Evolutionary conservation across 2,797 vertebrate genomes (phyloP), one percentile per base, ranked within the genome.

Genomic region (Holocentrus rufus): DNA sequence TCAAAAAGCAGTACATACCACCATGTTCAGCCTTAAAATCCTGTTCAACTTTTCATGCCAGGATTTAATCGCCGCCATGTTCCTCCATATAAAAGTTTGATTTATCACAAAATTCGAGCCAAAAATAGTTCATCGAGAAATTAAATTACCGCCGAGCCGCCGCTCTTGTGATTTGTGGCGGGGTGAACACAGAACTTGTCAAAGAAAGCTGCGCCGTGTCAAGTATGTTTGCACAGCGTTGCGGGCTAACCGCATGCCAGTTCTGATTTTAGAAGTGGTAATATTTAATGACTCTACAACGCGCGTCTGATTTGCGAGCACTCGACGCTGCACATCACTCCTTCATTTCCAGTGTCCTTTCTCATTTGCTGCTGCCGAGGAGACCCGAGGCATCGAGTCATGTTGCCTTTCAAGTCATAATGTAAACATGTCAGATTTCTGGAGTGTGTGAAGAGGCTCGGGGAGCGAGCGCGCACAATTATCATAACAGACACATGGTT

Each of bases 261-360:
- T 89, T 82, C 89, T 86, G 84, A 90, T 91, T 92, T 90, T 88
- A 88, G 85, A 90, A 84, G 86, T 80, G 88, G 88, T 88, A 82
- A 84, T 79, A 81, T 89, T 89, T 88, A 81, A 90, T 81, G 85
- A 82, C 84, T 87, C 76, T 46, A 56, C 82, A 76, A 70, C 87
- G 74, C 72, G 53, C 69, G 66, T 83, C 80, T 89, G 80, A 86
- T 89, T 90, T 74, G 77, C 22, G 25, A 74, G 57, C 9, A 55
- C 62, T 69, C 36, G 22, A 65, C 72, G 79, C 54, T 53, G 20
- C 80, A 79, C 80, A 52, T 79, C 76, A 52, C 79, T 85, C 69
- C 54, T 82, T 82, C 39, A 11, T 58, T 63, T 27, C 76, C 42
- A 6, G 17, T 53, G 67, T 82, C 77, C 77, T 81, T 70, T 73